A percentile compares a stretch with the other conserved stretches of the same genome.
phyloP scores from a whole-genome alignment of 2,888 invertebrate species.

The Pristionchus fissidentatus region DNA sequence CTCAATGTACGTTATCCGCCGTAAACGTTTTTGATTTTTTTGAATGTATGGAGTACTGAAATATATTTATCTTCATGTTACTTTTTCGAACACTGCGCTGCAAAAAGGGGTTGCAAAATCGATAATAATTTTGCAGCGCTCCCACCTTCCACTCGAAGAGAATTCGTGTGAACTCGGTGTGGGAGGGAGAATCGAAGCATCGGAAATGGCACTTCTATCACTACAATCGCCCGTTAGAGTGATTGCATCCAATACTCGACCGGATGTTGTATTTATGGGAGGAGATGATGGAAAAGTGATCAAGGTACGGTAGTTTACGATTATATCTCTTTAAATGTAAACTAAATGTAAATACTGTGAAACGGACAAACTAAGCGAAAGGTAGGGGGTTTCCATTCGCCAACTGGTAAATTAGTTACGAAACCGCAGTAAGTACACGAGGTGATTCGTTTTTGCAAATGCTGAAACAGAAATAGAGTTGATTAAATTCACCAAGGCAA shows the following conservation, averaged over 20 bases:
- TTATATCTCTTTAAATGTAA: no score
- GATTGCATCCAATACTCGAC: slow-evolving; percentile 5
- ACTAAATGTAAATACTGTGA: no score
- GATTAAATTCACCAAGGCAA: no score
- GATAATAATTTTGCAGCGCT: slow-evolving; percentile 63
- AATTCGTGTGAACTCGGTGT: slow-evolving; percentile 74
- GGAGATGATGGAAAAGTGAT: slow-evolving; percentile 35
- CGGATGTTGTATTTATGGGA: slow-evolving; percentile 44
- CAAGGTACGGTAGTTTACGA: neutral
- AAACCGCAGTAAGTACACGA: no score
- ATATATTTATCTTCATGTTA: neutral
- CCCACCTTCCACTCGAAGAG: slow-evolving; percentile 70
- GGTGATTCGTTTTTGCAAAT: no score
- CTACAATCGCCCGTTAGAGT: slow-evolving; percentile 26
- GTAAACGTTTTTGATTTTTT: neutral
- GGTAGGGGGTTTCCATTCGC: no score
- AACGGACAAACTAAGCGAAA: no score
- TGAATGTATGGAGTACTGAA: neutral
- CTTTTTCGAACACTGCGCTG: neutral
- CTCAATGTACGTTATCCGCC: slow-evolving; percentile 72
- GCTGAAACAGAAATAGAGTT: no score
- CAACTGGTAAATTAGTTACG: no score
- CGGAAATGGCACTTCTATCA: slow-evolving; percentile 55
- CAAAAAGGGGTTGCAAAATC: neutral
- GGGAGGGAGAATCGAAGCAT: slow-evolving; percentile 72